Conservation (phyloP, 2,888 invertebrate genomes). For the Netelia melanura region DNA sequence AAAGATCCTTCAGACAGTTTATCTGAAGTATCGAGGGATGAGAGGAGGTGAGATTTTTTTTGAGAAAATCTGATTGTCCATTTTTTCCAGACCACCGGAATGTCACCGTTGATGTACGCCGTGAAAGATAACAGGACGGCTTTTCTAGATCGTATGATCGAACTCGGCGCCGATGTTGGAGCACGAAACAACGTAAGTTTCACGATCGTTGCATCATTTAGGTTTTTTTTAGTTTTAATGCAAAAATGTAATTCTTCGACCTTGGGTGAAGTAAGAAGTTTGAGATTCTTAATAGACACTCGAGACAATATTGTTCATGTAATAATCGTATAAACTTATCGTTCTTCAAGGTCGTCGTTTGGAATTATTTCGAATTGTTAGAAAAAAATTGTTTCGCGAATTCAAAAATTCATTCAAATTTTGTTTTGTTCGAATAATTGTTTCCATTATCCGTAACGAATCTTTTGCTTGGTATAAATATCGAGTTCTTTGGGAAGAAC, state of each 20-base stretch:
- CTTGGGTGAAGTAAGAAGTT: too few relatives aligned
- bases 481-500: background rate
- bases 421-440: background rate
- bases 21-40: background rate
- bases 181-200: conserved; percentile 95
- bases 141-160: conserved; percentile 96
- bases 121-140: conserved; percentile 97
- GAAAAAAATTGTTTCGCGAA: background rate
- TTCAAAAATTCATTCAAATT: background rate
- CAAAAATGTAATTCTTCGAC: too few relatives aligned
- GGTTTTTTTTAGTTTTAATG: background rate
- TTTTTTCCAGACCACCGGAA: conserved; percentile 93
- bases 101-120: conserved; percentile 98
- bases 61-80: conserved; percentile 30
- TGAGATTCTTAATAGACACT: background rate
- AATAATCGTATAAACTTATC: too few relatives aligned
- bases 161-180: conserved; percentile 96
- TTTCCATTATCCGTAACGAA: background rate
- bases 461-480: background rate
- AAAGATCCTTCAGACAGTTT: background rate
- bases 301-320: background rate
- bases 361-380: background rate
- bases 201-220: background rate
- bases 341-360: too few relatives aligned
- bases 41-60: conserved; percentile 5